Base-by-base conservation (phyloP, 2,797 vertebrate species). In the Lindbergichthys nudifrons region DNA sequence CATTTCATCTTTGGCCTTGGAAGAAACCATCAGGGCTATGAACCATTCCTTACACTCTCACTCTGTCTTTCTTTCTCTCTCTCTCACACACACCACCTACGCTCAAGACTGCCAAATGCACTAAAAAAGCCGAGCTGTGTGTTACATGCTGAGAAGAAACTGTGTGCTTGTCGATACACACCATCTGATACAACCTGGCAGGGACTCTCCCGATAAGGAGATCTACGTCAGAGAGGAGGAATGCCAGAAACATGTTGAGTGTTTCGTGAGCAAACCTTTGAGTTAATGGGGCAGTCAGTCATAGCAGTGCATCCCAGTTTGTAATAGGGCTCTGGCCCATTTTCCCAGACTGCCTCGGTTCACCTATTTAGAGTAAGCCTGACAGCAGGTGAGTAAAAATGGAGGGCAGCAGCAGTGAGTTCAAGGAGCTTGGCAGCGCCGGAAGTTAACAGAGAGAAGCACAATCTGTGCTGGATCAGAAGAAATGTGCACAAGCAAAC, bases 1-100 rank as follows among this genome's bases (percentile, higher is more conserved):
- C 91, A 92, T 79, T 79, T 89, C 77, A 85, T 92, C 88, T 86
- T 83, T 89, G 86, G 89, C 86, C 82, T 92, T 89, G 81, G 70
- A 91, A 86, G 84, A 83, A 90, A 81, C 86, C 86, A 91, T 87
- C 88, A 87, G 88, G 81, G 77, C 87, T 90, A 77, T 80, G 81
- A 90, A 92, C 88, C 85, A 80, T 68, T 79, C 60, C 84, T 89
- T 77, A 84, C 86, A 70, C 79, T 73, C 74, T 68, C 59, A n/a
- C 70, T 71, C 75, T 76, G 65, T 82, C 52, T 65, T 16, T 41
- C 41, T 18, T n/a, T 65, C 16, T 47, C 50, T 19, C 57, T 47
- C 57, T 47, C 45, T 5, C 39, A 11, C 14, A 47, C 67, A 65
- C 87, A 81, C 83, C 88, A 67, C 92, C 91, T 87, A 92, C 90